Conservation (phyloP, 2,113 vertebrate species). For the Dissostichus mawsoni region DNA sequence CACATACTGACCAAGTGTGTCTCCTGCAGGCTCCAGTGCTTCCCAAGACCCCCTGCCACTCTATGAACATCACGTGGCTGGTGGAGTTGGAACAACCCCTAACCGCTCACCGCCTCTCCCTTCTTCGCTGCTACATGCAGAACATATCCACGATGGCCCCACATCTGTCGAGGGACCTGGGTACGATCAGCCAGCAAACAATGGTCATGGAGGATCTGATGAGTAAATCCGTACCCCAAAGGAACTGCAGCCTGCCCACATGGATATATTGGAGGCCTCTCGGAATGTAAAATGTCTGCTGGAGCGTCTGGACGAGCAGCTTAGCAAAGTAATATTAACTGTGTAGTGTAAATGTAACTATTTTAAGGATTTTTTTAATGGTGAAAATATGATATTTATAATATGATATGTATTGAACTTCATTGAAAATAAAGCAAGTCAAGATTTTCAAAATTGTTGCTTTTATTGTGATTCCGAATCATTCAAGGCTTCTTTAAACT, state of each 20-base stretch:
- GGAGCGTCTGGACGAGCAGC: background rate
- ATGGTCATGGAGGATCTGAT: rapidly evolving
- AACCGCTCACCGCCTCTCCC: background rate
- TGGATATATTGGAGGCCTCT: rapidly evolving
- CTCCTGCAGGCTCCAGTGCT: background rate
- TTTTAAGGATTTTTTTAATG: background rate
- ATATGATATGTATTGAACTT: slow-evolving; percentile 29
- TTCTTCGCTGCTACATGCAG: slow-evolving; percentile 2
- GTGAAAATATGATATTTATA: too few species aligned
- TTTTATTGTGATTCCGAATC: slow-evolving; percentile 57
- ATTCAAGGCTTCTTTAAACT: slow-evolving; percentile 36
- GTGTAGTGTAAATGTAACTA: background rate
- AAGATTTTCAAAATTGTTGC: slow-evolving; percentile 1
- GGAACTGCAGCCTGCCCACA: background rate
- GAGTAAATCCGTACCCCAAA: rapidly evolving
- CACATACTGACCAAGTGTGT: background rate
- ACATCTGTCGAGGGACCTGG: rapidly evolving
- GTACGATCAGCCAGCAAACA: rapidly evolving
- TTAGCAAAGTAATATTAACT: background rate
- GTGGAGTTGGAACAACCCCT: background rate
- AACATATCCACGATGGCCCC: background rate
- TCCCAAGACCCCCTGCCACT: background rate
- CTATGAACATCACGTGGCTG: background rate
- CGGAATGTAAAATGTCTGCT: slow-evolving; percentile 29
- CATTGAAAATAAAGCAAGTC: slow-evolving; percentile 39